Base-by-base conservation (phyloP, 2,888 invertebrate species). In the Cephus nigrinus region DNA sequence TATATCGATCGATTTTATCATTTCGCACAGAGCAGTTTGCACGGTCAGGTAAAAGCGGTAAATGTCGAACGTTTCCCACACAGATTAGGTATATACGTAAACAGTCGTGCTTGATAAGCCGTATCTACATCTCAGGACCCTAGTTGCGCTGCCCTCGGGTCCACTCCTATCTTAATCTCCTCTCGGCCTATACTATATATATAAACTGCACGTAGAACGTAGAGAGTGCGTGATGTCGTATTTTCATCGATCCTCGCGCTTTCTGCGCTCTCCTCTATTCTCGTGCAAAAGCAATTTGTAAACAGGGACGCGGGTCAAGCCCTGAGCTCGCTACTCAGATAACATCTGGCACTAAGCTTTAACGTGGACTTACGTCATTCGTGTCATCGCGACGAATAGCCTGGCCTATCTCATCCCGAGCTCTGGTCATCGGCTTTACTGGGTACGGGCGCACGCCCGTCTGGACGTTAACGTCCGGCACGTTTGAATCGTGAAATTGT, bases 341-440 rank as follows among this genome's bases (percentile, higher is more conserved):
- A 69, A 81, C 76, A 80, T 79, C 79, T 82, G 78, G 69, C 69
- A 78, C 78, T 23, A 36, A 73, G 68, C 35, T n/a, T 35, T 69
- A 75, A 31, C 32, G 35, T 71, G 55, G 55, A 23, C 75, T 80
- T 79, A 32, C 79, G 79, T 73, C 79, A 82, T 80, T 78, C 23
- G 78, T 82, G 81, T 79, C 83, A 80, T 68, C 77, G 75, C 68
- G 68, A 73, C 55, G 74, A 75, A 68, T 69, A 78, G 78, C 9
- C 55, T 78, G 75, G 73, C 80, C 72, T 55, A 79, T 80, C 75
- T 76, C 36, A 78, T 80, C 9, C 2, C 23, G 55, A 5, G 9
- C 55, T 55, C 55, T 55, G 55, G 55, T 55, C 55, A 55, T 55
- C 55, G 55, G 23, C 23, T 55, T 55, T 55, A 23, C 55, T 55